Percentiles rank a stretch among this genome's conserved stretches.
phyloP scores from a whole-genome alignment of 2,113 vertebrate genomes.

The Dinomys branickii region DNA sequence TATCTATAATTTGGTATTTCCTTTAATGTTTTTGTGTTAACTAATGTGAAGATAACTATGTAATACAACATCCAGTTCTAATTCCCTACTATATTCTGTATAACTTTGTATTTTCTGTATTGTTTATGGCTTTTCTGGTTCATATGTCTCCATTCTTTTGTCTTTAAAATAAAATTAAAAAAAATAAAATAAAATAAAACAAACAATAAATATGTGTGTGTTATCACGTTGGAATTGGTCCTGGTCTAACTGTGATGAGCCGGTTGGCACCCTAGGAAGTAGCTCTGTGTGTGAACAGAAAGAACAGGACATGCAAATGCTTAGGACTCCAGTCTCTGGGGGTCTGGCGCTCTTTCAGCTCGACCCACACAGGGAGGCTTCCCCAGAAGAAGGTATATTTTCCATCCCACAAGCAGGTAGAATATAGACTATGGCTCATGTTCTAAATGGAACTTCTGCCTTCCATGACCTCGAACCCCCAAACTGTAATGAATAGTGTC shows the following conservation, averaged over 20 bases:
- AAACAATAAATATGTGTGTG: neutral
- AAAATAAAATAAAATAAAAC: no score
- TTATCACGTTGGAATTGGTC: neutral
- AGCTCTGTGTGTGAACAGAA: neutral
- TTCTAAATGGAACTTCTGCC: neutral
- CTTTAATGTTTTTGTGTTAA: no score
- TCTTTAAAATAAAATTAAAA: no score
- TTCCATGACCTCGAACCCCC: neutral
- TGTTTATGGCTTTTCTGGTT: no score
- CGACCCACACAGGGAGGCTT: neutral
- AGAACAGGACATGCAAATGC: neutral
- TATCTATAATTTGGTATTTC: no score
- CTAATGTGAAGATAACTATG: no score
- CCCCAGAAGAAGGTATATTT: neutral
- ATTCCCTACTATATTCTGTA: no score
- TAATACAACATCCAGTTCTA: no score
- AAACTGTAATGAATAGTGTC: neutral
- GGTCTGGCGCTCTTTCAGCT: neutral
- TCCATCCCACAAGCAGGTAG: neutral
- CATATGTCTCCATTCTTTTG: no score
- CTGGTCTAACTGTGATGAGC: neutral
- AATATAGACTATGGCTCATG: neutral
- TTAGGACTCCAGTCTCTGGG: neutral
- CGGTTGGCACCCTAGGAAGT: neutral
- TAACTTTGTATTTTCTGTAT: no score